phyloP scores from a whole-genome alignment of 2,113 vertebrate genomes.

The Alethe castanea region DNA sequence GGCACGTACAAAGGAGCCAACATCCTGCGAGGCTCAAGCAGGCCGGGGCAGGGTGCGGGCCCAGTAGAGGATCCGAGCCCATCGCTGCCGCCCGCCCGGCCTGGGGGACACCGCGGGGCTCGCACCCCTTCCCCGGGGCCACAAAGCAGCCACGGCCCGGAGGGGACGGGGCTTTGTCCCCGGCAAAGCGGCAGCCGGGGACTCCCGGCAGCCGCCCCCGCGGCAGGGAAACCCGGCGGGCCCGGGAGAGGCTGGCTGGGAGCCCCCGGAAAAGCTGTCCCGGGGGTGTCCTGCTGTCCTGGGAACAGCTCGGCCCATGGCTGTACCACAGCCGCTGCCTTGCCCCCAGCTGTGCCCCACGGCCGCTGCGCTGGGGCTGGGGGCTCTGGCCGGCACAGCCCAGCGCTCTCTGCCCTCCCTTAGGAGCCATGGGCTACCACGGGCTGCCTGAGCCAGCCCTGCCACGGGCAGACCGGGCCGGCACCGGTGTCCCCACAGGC shows the following conservation, averaged over 20 bases:
- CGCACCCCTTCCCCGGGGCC: neutral
- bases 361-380: neutral
- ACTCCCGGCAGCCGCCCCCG: neutral
- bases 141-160: neutral
- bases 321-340: neutral
- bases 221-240: neutral
- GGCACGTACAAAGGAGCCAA: constrained; percentile 42
- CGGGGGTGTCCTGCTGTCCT: neutral
- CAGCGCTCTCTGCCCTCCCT: neutral
- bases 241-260: neutral
- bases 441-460: neutral
- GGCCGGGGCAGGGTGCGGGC: neutral
- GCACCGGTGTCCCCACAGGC: neutral
- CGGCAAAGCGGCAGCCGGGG: neutral
- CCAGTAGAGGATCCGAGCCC: neutral
- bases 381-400: neutral
- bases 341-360: neutral
- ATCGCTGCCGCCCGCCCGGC: neutral
- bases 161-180: neutral
- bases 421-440: fast-evolving
- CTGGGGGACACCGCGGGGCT: neutral
- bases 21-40: neutral
- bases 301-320: neutral
- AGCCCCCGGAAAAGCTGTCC: neutral
- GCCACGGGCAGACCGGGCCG: neutral